Base-by-base conservation (phyloP, 2,797 vertebrate species). In the Clamator glandarius region DNA sequence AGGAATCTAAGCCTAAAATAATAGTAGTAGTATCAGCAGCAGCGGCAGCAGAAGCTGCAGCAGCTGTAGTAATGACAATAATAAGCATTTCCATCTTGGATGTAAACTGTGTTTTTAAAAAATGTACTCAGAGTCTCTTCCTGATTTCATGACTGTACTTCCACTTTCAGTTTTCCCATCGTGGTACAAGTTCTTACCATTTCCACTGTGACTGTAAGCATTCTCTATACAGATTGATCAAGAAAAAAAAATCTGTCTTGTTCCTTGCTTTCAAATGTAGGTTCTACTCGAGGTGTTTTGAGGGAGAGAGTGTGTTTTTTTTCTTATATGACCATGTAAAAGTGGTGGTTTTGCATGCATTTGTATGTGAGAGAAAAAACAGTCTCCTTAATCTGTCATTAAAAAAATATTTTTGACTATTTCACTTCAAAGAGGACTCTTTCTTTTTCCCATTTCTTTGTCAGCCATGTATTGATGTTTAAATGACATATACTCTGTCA, bases 161-260 rank as follows among this genome's bases (percentile, higher is more conserved):
- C 16, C 5, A 20, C 19, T 73, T 66, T 36, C 15, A 29, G 1
- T 62, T 91, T 85, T 87, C 31, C 25, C 11, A 55, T 0, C 2
- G 10, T 76, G 21, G 6, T 15, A 69, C 6, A 48, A 39, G 12
- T 62, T 4, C 5, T 84, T 12, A 42, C 2, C 2, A 25, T 44
- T 10, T 79, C 31, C 8, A 35, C 13, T 69, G 25, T 3, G 4
- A 41, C 15, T 75, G 2, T 16, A 72, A 72, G 44, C 76, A 5
- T 3, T 51, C 26, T 39, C 21, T 46, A 7, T 42, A 41, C 3
- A 67, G 26, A 69, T 24, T 33, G 58, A n/a, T 51, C 2, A 26
- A 29, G 19, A 19, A 77, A 57, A 51, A 20, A 3, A 2, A 1
- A 5, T 59, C 2, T 3, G 5, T 25, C 15, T 59, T 58, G 3